Conservation (phyloP, 1,140 invertebrate genomes). For the Halyomorpha halys region DNA sequence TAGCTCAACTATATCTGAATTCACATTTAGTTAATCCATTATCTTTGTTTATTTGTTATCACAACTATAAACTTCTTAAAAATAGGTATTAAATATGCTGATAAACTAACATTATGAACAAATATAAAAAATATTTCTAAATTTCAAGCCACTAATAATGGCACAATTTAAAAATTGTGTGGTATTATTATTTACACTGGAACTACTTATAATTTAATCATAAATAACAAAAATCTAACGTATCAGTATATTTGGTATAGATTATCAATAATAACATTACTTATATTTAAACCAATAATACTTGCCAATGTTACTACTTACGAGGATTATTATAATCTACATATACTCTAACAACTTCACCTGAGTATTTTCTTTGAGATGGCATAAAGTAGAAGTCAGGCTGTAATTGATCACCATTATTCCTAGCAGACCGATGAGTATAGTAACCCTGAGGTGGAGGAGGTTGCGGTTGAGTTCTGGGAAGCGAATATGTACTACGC, state of each 20-base stretch:
- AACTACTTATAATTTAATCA: not conserved
- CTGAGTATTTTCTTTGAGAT: slow-evolving; percentile 82
- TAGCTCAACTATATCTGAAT: no score
- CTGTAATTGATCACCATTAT: slow-evolving; percentile 38
- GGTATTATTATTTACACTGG: not conserved
- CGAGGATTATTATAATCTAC: slow-evolving; percentile 64
- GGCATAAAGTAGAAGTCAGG: slow-evolving; percentile 94
- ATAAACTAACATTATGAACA: no score
- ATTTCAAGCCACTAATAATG: not conserved
- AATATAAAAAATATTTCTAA: not conserved
- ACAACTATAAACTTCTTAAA: no score
- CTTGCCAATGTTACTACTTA: slow-evolving; percentile 33
- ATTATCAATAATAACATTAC: no score
- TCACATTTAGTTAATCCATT: no score
- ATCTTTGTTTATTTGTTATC: no score
- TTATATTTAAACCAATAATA: no score
- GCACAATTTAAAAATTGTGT: not conserved
- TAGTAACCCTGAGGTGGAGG: slow-evolving; percentile 40
- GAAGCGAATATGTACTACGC: slow-evolving; percentile 40
- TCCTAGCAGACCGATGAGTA: slow-evolving; percentile 38
- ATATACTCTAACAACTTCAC: slow-evolving; percentile 82
- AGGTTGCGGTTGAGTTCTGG: slow-evolving; percentile 35
- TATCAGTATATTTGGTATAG: not conserved
- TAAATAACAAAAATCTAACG: not conserved
- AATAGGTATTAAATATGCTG: no score